phyloP scores from a whole-genome alignment of 2,797 vertebrate genomes.

The Enteromius viviparus region DNA sequence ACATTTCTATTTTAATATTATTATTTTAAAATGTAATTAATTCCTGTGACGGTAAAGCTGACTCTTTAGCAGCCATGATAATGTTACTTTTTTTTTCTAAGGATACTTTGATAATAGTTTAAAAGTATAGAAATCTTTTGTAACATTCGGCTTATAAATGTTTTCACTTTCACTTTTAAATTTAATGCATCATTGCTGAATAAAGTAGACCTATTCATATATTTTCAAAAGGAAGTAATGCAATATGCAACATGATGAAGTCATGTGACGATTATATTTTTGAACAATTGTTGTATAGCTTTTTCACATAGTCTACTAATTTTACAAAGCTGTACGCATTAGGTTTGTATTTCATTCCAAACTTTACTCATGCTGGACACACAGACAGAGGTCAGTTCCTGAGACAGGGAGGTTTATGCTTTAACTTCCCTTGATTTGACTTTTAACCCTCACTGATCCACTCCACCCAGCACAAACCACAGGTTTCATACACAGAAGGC shows the following conservation, averaged over 20 bases:
- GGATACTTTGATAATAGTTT: not conserved
- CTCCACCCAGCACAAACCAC: conserved; percentile 55
- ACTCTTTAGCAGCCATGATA: not conserved
- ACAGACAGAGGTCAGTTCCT: conserved; percentile 46
- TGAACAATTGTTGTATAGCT: not conserved
- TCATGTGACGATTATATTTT: not conserved
- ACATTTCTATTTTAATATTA: not conserved
- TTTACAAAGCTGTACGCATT: not conserved
- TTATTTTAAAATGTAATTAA: not conserved
- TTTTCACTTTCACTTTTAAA: not conserved
- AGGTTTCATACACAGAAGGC: conserved; percentile 16
- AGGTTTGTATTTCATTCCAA: conserved; percentile 4
- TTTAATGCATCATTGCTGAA: not conserved
- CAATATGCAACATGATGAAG: not conserved
- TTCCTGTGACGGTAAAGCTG: not conserved
- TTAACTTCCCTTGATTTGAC: conserved; percentile 72
- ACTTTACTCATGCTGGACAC: conserved; percentile 40
- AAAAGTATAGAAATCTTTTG: not conserved
- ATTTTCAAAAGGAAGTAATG: not conserved
- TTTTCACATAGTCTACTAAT: not conserved
- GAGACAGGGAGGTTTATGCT: conserved; percentile 68
- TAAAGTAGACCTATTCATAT: not conserved
- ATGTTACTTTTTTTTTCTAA: not conserved
- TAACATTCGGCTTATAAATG: not conserved
- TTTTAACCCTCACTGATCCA: conserved; percentile 57